Evolutionary conservation across 2,113 vertebrate genomes (phyloP).

Genomic region (Coracopsis vasa): DNA sequence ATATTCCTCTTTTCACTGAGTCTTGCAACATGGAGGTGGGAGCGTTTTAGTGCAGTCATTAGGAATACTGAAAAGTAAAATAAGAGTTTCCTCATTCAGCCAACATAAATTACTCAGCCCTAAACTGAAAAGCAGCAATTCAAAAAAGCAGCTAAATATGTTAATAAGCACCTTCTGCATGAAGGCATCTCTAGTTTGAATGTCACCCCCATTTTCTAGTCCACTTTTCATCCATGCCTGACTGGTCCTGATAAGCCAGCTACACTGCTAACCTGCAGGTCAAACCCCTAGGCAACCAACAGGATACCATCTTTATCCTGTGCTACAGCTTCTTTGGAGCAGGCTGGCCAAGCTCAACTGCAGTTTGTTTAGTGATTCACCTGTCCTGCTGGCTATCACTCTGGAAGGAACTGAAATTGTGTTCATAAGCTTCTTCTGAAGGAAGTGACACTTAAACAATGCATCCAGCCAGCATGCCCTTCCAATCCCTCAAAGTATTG

Average conservation of each 20-base stretch:
- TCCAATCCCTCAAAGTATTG: background rate
- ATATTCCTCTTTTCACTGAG: background rate
- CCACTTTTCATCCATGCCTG: background rate
- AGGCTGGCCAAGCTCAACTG: background rate
- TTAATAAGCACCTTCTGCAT: background rate
- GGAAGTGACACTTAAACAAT: background rate
- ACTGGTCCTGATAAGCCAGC: background rate
- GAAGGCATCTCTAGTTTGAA: background rate
- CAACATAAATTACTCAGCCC: background rate
- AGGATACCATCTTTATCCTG: background rate
- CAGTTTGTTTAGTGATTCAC: background rate
- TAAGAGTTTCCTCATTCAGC: background rate
- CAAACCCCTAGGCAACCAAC: background rate
- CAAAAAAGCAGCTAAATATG: background rate
- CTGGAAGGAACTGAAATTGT: background rate
- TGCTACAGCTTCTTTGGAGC: background rate
- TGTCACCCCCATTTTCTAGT: background rate
- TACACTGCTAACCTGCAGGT: background rate
- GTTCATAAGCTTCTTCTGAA: background rate
- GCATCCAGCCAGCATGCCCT: rapidly evolving
- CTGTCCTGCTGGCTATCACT: background rate
- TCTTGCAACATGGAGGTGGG: background rate
- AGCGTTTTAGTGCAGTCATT: background rate
- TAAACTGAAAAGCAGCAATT: background rate
- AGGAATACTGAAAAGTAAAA: background rate